Percentiles rank a stretch among this genome's conserved stretches.
These are phyloP conservation scores for Crotalus helleri DNA, from an alignment of 2,113 vertebrate genomes.

Conservation along the genomic window DNA sequence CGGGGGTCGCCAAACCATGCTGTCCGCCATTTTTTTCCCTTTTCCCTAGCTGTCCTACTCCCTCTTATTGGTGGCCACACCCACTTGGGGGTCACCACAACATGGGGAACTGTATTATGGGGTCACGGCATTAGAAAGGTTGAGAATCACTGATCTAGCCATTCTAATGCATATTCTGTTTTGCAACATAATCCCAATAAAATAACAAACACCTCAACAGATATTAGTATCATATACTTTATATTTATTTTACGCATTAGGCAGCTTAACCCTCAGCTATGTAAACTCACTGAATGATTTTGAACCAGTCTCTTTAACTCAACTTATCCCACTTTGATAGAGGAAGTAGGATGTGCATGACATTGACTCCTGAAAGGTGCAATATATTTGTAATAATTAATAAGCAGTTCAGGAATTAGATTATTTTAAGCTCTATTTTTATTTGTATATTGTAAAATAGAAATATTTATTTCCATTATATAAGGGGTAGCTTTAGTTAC, in stretches of 20 bases:
- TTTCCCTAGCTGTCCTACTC: no score
- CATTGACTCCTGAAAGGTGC: background rate
- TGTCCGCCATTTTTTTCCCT: no score
- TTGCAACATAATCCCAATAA: background rate
- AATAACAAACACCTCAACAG: background rate
- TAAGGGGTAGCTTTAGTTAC: background rate
- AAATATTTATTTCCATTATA: background rate
- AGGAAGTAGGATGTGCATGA: background rate
- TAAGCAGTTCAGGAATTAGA: background rate
- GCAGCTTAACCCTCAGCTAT: background rate
- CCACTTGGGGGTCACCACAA: no score
- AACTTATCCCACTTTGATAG: background rate
- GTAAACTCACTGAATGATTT: background rate
- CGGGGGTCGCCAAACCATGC: no score
- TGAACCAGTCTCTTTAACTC: background rate
- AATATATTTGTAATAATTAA: background rate
- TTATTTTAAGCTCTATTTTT: background rate
- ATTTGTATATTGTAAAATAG: background rate
- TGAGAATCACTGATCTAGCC: no score
- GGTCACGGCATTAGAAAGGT: no score
- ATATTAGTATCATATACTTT: background rate
- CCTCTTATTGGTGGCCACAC: no score
- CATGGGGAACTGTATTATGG: no score
- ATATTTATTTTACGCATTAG: background rate
- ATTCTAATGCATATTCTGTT: background rate